Percentiles rank a stretch among this genome's conserved stretches.
These are phyloP conservation scores for Tamandua tetradactyla DNA, from an alignment of 2,797 vertebrate genomes.

Conservation along the genomic window DNA sequence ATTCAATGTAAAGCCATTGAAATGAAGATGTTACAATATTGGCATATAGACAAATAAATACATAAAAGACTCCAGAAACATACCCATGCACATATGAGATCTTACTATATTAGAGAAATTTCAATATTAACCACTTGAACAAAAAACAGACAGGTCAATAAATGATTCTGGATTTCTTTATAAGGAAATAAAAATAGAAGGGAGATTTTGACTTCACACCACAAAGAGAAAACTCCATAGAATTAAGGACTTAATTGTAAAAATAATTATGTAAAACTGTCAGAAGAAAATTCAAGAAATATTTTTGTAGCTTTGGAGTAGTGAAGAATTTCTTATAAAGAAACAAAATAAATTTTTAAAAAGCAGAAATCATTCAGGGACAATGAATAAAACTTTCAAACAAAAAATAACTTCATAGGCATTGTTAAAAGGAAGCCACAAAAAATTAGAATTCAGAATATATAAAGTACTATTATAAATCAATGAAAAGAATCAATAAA, in stretches of 20 bases:
- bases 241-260: background rate
- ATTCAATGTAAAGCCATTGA: background rate
- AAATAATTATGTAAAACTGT: conserved; percentile 10
- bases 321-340: conserved; percentile 9
- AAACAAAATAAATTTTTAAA: background rate
- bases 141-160: background rate
- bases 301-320: background rate
- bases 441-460: background rate
- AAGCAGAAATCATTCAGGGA: background rate
- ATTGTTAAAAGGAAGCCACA: background rate
- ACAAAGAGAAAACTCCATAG: background rate
- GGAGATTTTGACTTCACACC: background rate
- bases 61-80: background rate
- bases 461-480: background rate
- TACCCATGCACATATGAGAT: background rate
- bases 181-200: background rate
- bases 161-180: background rate
- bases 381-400: background rate
- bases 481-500: background rate
- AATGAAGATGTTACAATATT: background rate
- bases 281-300: background rate
- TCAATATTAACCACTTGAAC: background rate
- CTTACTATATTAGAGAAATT: background rate
- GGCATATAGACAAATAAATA: background rate
- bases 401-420: background rate